Evolutionary conservation across 64 coral and sea anemone species (phyloP), one percentile per base, ranked within the genome.

Genomic region (Stichodactyla helianthus): DNA sequence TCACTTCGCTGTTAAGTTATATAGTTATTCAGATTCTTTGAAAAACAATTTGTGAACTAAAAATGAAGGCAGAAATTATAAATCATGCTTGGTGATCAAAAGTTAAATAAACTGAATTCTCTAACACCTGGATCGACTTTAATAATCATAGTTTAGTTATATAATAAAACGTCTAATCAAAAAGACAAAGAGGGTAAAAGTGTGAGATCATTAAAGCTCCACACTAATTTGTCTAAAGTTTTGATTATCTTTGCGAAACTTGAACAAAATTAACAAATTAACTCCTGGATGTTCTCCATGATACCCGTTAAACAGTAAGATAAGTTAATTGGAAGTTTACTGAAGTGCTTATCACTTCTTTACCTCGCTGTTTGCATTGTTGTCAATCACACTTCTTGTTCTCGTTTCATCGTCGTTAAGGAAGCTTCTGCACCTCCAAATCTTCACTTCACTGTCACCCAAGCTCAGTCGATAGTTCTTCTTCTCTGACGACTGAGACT

Each of bases 391-490:
- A 17, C 52, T 25, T 84, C 53, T 51, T 17, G 54, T 55, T 31
- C 23, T 54, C 27, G 26, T 27, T 62, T 84, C 55, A 4, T 84
- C 83, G 56, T 63, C 27, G 83, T 44, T 54, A 81, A 11, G 5
- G 14, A 81, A 81, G 53, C 50, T 81, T 81, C n/a, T 81, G n/a
- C 78, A 81, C 7, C 78, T 44, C 52, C 78, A 20, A 81, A 52
- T 9, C 19, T 81, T 81, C 6, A 16, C 1, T 54, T 81, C 50
- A 53, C 50, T 22, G 53, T 92, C 85, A 59, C 54, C 77, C 11
- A 87, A 53, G 27, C 84, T 92, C 15, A 92, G 63, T 82, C 90
- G 83, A 77, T 92, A 92, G 19, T 17, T 83, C 31, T 53, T 86
- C 53, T 92, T 92, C 58, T 87, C 77, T 16, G 90, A 31, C 1